Percentiles rank a stretch among this genome's conserved stretches.
Evolutionary conservation across 2,888 invertebrate species (phyloP).

Genomic region (Oxytorus armatus): DNA sequence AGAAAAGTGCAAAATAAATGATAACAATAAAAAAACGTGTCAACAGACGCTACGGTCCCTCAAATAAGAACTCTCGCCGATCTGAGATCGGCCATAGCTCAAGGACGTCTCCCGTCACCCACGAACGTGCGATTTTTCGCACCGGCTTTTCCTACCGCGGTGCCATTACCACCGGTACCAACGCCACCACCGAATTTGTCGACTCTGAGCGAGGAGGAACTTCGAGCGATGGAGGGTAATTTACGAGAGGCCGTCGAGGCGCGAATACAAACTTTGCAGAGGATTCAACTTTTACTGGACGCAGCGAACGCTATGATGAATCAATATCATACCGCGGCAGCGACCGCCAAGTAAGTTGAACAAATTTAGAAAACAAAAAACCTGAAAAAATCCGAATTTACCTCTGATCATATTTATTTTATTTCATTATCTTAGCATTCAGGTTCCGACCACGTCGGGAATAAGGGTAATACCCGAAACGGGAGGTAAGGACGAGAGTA

Average conservation of each 20-base stretch:
- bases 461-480: conserved; percentile 53
- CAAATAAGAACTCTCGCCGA: conserved; percentile 41
- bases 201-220: conserved; percentile 92
- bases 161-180: conserved; percentile 89
- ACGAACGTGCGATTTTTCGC: conserved; percentile 84
- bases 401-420: not conserved
- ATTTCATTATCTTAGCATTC: conserved; percentile 75
- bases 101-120: conserved; percentile 71
- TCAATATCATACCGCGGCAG: conserved; percentile 92
- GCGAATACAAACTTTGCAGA: conserved; percentile 92
- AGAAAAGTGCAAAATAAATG: too few relatives aligned
- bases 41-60: conserved; percentile 36
- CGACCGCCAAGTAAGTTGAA: conserved; percentile 83
- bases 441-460: conserved; percentile 70
- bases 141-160: conserved; percentile 86
- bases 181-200: conserved; percentile 91
- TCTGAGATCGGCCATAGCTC: conserved; percentile 52
- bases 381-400: not conserved
- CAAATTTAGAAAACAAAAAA: conserved; percentile 13
- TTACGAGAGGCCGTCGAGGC: conserved; percentile 95
- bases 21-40: not conserved
- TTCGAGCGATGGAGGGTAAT: conserved; percentile 94
- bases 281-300: conserved; percentile 95
- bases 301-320: conserved; percentile 97
- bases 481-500: conserved; percentile 41